Base-by-base conservation (phyloP, 2,888 invertebrate species). In the Cheilosia scutellata region DNA sequence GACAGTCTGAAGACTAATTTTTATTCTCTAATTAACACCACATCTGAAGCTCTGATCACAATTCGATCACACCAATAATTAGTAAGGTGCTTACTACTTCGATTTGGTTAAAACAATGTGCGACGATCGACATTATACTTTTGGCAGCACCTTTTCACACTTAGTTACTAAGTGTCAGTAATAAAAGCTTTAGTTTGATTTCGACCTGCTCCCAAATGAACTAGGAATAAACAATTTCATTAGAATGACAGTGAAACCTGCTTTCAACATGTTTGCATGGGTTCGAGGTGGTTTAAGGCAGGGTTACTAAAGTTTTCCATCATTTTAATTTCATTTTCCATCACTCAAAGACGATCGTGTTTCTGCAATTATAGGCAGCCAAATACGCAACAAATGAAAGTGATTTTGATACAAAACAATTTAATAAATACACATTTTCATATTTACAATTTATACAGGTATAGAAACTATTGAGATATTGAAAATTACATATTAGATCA, bases 61-160 rank as follows among this genome's bases (percentile, higher is more conserved):
- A 76, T 58, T 80, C 71, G 80, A 86, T 86, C 86, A 86, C 76
- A 76, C 76, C 31, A 76, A 68, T 16, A 80, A 86, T 86, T 76
- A 76, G 71, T 80, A 71, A 72, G 70, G 70, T 79, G 74, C 68
- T 74, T 74, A 62, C 63, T 25, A 53, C 31, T 77, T 77, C 11
- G 60, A 40, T 82, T 80, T 31, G 42, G 60, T 66, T 71, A 58
- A 65, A 70, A 84, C 84, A 76, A 80, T 79, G 53, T 42, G 71
- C 13, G 51, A 16, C 11, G 9, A 27, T 4, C 5, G 4, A 13
- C 3, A 13, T 71, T 44, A 71, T 57, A 44, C 27, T 51, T 51
- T 68, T 47, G 51, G 27, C 51, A 51, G 6, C 65, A 66, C 49
- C 65, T 76, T 80, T 86, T 86, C 66, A 76, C 84, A 80, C 71